Evolutionary conservation across 2,888 invertebrate genomes (phyloP).

Genomic region (Embidobia sp.): DNA sequence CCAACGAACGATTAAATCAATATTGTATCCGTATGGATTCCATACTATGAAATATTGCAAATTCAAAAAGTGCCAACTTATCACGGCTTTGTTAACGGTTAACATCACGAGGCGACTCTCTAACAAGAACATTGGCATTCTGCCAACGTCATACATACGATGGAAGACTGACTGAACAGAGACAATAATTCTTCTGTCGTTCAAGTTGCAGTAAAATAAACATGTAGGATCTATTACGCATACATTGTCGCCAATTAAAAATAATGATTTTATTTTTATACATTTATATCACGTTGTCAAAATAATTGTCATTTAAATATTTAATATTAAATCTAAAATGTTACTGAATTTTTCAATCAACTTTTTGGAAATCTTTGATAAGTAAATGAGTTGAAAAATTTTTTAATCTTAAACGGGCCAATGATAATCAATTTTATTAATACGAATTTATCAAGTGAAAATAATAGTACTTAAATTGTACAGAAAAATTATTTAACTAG

Average conservation of each 20-base stretch:
- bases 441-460: too few relatives aligned
- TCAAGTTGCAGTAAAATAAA: constrained; percentile 25
- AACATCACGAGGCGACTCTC: constrained; percentile 42
- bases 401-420: too few relatives aligned
- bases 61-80: constrained; percentile 62
- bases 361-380: too few relatives aligned
- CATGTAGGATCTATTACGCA: constrained; percentile 13
- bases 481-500: too few relatives aligned
- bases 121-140: constrained; percentile 59
- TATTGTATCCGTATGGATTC: constrained; percentile 60
- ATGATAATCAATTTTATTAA: too few relatives aligned
- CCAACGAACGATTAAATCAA: constrained; percentile 54
- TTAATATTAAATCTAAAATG: too few relatives aligned
- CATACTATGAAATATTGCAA: constrained; percentile 59
- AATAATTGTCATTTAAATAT: too few relatives aligned
- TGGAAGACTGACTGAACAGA: constrained; percentile 41
- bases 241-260: constrained; percentile 21
- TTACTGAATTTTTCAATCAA: too few relatives aligned
- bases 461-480: too few relatives aligned
- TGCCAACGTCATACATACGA: constrained; percentile 55
- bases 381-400: too few relatives aligned
- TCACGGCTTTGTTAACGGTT: constrained; percentile 63
- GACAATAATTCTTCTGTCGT: constrained; percentile 51
- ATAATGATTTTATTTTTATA: too few relatives aligned
- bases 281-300: too few relatives aligned